Base-by-base conservation (phyloP, 1,140 invertebrate genomes). In the Hycleus phaleratus region DNA sequence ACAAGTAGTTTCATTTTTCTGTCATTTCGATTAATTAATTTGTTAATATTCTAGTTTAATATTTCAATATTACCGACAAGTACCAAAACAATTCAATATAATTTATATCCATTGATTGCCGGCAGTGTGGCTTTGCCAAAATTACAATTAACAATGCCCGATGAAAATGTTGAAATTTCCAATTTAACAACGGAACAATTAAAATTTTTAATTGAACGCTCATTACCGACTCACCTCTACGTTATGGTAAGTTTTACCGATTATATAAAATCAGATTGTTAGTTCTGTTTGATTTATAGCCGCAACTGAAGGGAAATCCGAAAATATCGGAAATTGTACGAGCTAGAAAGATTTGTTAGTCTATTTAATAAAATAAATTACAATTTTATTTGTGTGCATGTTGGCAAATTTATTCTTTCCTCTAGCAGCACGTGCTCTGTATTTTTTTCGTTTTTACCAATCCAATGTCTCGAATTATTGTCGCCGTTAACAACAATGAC, bases 21-120 rank as follows among this genome's bases (percentile, higher is more conserved):
- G 9, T 18, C 6, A 53, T n/a, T 50, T 32, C 4, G 26, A 8
- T 43, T 3, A 11, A 10, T 49, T 11, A 26, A 49, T 48, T 49
- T 10, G 38, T n/a, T 49, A 9, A 52, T 59, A 26, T 77, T 77
- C 59, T 66, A 85, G 82, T 74, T 82, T n/a, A 78, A 81, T 42
- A 75, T 88, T 25, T 78, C 81, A 38, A 77, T 89, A 10, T 75
- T 87, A 45, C 86, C 87, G 0, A 75, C 79, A 25, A 80, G 79
- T 46, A 76, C 71, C 53, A 79, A 83, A 51, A 76, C 78, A 49
- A 64, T 90, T 44, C 78, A 78, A 58, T 89, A 87, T 73, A 89
- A 86, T 66, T 75, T 90, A 40, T 87, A 87, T 66, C 87, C 88
- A 3, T 71, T 90, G 55, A 73, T 85, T 8, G 78, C 85, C 12